These are phyloP conservation scores for Regulus satrapa DNA, from an alignment of 2,113 vertebrate species.

Conservation along the genomic window DNA sequence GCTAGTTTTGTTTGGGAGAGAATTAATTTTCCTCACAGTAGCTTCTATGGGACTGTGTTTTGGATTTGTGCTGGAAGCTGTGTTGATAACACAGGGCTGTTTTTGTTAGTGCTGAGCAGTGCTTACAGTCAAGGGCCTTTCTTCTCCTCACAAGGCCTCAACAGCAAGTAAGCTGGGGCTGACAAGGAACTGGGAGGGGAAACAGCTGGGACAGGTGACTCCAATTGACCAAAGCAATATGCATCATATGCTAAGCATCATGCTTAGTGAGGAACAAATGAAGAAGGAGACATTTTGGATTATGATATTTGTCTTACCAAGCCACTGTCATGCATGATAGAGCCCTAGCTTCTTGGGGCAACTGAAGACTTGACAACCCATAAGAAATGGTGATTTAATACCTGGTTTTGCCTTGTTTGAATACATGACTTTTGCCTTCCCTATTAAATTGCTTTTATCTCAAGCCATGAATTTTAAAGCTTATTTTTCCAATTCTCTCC, in stretches of 20 bases:
- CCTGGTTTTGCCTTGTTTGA: not conserved
- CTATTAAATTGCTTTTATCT: not conserved
- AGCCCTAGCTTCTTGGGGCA: not conserved
- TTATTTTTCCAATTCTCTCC: not conserved
- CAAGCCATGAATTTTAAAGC: not conserved
- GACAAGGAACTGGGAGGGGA: not conserved
- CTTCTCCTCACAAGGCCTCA: not conserved
- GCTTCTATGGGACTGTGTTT: not conserved
- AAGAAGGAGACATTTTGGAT: not conserved
- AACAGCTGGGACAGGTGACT: not conserved
- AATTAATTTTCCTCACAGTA: not conserved
- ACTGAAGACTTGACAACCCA: not conserved
- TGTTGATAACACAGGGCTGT: not conserved
- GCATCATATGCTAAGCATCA: too few species aligned
- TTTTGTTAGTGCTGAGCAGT: not conserved
- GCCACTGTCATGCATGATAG: fast-evolving
- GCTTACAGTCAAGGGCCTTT: not conserved
- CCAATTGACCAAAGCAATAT: fast-evolving
- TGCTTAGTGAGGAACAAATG: not conserved
- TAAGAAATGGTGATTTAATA: not conserved
- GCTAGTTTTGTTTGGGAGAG: not conserved
- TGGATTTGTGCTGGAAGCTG: not conserved
- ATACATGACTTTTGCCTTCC: not conserved
- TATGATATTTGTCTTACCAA: not conserved
- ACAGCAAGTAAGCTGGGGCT: fast-evolving